phyloP scores from a whole-genome alignment of 2,113 vertebrate genomes.

The Chaetodon auriga region DNA sequence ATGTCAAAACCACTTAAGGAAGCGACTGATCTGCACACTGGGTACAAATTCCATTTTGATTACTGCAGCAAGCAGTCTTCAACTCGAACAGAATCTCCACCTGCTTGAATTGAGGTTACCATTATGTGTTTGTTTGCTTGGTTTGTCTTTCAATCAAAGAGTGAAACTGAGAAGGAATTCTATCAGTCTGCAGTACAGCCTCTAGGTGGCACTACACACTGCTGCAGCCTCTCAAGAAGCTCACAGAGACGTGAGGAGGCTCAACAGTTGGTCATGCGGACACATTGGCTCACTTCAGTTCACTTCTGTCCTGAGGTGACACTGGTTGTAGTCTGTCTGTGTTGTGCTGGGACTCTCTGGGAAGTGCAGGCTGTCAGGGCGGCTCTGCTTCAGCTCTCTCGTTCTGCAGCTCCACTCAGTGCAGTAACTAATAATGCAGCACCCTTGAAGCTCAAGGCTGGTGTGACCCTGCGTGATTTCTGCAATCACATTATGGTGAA shows the following conservation, averaged over 20 bases:
- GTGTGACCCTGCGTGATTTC: neutral
- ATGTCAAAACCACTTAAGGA: neutral
- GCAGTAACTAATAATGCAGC: neutral
- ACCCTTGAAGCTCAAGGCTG: neutral
- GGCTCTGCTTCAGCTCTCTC: neutral
- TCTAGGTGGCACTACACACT: slow-evolving; percentile 62
- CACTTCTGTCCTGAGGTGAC: slow-evolving; percentile 22
- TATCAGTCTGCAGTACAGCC: slow-evolving; percentile 10
- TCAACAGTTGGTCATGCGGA: slow-evolving; percentile 5
- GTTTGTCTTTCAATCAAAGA: neutral
- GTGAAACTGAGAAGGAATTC: neutral
- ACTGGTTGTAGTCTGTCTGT: slow-evolving; percentile 17
- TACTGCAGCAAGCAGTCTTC: neutral
- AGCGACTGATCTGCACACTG: neutral
- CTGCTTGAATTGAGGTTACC: neutral
- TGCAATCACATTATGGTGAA: neutral
- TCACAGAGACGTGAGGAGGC: neutral
- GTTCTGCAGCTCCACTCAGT: neutral
- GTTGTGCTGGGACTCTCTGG: neutral
- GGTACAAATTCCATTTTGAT: neutral
- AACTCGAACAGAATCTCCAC: neutral
- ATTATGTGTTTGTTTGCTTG: neutral
- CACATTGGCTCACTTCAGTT: slow-evolving; percentile 12
- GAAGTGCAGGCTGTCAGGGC: neutral
- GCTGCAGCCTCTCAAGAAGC: slow-evolving; percentile 12